Evolutionary conservation across 2,888 invertebrate genomes (phyloP), one percentile per base, ranked within the genome.

Genomic region (Gerris lacustris): DNA sequence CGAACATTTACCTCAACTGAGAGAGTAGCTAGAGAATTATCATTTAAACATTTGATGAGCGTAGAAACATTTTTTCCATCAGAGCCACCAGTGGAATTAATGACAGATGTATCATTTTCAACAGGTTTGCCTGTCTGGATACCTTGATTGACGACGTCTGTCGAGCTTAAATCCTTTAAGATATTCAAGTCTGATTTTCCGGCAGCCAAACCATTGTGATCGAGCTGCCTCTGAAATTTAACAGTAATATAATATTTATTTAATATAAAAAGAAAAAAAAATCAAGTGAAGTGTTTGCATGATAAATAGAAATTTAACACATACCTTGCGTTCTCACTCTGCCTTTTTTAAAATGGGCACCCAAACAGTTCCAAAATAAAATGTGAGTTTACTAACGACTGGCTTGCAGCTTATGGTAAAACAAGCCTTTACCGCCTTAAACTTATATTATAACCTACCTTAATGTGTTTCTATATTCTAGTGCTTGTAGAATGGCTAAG

Each of bases 151-250:
- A 15, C 11, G 15, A 55, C 55, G 2, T 55, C 55, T 2, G 9
- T 55, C 9, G 55, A 55, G 9, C 11, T 55, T 9, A 55, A 15
- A 55, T 55, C 55, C 15, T 55, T 55, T 55, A 55, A 55, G 15
- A 55, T 55, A 55, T 55, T 55, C 5, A 55, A 44, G 15, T 71
- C 71, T 9, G 71, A 71, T 11, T 68, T 71, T 17, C 67, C 45
- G 7, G 11, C 64, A 68, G 68, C 66, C 17, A 67, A 70, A 7
- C 68, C 44, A 55, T 73, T 72, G 63, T 71, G 71, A 15, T 72
- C 72, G 67, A 73, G 71, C 63, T 74, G 68, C 45, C 69, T 73
- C 73, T 74, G 45, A 7, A 69, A 67, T 7, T 66, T n/a, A 67
- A 17, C 63, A 62, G 11, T 44, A 69, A 7, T 66, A n/a, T 55